phyloP scores from a whole-genome alignment of 2,113 vertebrate genomes.

The Agapornis roseicollis region DNA sequence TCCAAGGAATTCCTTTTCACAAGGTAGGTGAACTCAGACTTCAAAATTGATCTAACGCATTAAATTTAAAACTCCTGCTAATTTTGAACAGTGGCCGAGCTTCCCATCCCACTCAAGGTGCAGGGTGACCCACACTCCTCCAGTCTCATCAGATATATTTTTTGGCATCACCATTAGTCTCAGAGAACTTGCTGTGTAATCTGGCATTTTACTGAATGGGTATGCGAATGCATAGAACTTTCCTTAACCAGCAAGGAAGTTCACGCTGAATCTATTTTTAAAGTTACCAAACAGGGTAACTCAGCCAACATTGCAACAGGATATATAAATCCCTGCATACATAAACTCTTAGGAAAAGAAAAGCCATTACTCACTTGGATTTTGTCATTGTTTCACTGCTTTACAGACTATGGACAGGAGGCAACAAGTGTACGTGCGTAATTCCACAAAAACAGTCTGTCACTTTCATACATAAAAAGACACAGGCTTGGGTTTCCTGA shows the following conservation, averaged over 20 bases:
- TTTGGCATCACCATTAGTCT: not conserved
- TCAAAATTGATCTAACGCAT: not conserved
- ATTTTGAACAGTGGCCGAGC: not conserved
- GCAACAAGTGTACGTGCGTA: not conserved
- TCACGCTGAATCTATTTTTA: not conserved
- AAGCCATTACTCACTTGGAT: conserved; percentile 1
- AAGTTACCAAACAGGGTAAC: not conserved
- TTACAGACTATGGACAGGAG: not conserved
- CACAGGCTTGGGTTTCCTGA: not conserved
- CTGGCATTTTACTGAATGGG: not conserved
- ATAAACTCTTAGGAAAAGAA: not conserved
- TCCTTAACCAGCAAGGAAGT: conserved; percentile 1
- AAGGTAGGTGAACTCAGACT: not conserved
- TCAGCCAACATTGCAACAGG: not conserved
- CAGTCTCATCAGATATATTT: not conserved
- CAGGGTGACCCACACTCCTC: not conserved
- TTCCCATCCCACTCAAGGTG: not conserved
- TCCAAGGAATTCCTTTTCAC: not conserved
- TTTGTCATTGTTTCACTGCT: conserved; percentile 44
- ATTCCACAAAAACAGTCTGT: not conserved
- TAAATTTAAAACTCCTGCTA: not conserved
- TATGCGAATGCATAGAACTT: not conserved
- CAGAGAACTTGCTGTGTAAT: not conserved
- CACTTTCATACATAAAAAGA: not conserved
- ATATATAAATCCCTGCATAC: not conserved